Evolutionary conservation across 2,888 invertebrate species (phyloP), one percentile per base, ranked within the genome.

Genomic region (Junonia oenone): DNA sequence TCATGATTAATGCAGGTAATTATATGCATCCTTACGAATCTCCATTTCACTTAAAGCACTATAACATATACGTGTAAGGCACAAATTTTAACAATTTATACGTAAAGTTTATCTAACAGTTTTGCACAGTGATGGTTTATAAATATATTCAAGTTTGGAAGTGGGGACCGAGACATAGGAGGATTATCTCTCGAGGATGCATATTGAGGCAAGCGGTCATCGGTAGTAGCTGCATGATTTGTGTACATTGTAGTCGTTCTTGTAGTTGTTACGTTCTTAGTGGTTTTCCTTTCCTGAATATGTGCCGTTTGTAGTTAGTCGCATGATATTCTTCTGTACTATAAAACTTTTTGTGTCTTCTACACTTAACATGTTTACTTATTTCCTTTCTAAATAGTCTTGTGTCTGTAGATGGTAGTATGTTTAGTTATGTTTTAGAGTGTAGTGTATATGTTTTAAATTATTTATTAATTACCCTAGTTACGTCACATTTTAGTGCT

Each of bases 1-100:
- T 96, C 85, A 94, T 95, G 90, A 97, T 96, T 76, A 94, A 94
- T 78, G 93, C 94, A 70, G 93, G 93, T 81, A 87, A 90, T 84
- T 89, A 89, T 88, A 86, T 89, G 88, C 90, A 88, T 90, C 89
- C 88, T 83, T 87, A 83, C 76, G 81, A 80, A 82, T 73, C 57
- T 60, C 63, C 63, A 56, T 66, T 57, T 63, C 58, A 58, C 56
- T 56, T 56, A 59, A 58, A 58, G 61, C 61, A 59, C 59, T 45
- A 51, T 55, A 60, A 62, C 58, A 58, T 59, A 49, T 56, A 58
- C 52, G 50, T 64, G 60, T 65, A 64, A 65, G 61, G 58, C 62
- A 63, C 62, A 53, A 45, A 26, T n/a, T 57, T 53, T 63, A 55
- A 56, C 56, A 58, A 62, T 61, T 60, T 62, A 59, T 48, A 54